phyloP scores from a whole-genome alignment of 2,797 vertebrate genomes.

The Mareca strepera region DNA sequence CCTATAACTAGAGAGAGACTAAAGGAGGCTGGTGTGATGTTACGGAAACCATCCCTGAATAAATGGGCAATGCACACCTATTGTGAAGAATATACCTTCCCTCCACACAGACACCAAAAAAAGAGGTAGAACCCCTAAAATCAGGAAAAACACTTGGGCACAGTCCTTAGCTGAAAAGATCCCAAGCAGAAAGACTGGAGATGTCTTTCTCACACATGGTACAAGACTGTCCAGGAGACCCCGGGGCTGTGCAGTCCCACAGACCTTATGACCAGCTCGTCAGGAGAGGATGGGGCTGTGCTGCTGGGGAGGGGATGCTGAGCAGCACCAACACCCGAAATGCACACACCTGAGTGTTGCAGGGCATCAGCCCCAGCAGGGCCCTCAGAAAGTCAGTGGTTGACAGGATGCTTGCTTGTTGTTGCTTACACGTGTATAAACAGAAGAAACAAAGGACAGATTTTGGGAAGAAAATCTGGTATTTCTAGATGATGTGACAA shows the following conservation, averaged over 20 bases:
- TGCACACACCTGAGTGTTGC: fast-evolving
- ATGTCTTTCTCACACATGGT: neutral
- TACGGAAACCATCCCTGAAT: neutral
- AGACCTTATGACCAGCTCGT: fast-evolving
- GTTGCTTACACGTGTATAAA: neutral
- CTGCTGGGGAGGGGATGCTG: neutral
- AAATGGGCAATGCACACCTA: neutral
- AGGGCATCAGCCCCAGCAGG: neutral
- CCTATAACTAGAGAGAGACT: neutral
- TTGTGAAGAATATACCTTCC: too few relatives aligned
- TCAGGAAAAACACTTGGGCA: neutral
- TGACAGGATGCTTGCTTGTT: neutral
- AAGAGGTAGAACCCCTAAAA: neutral
- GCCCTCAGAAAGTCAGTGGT: neutral
- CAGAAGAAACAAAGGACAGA: neutral
- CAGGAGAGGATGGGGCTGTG: fast-evolving
- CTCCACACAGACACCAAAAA: too few relatives aligned
- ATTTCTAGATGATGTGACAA: neutral
- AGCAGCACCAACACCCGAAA: neutral
- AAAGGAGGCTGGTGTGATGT: neutral
- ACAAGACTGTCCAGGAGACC: neutral
- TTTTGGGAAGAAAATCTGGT: neutral
- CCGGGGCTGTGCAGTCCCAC: neutral
- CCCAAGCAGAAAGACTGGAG: neutral
- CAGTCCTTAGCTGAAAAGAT: neutral